Base-by-base conservation (phyloP, 2,113 vertebrate species). In the Aramus guarauna region DNA sequence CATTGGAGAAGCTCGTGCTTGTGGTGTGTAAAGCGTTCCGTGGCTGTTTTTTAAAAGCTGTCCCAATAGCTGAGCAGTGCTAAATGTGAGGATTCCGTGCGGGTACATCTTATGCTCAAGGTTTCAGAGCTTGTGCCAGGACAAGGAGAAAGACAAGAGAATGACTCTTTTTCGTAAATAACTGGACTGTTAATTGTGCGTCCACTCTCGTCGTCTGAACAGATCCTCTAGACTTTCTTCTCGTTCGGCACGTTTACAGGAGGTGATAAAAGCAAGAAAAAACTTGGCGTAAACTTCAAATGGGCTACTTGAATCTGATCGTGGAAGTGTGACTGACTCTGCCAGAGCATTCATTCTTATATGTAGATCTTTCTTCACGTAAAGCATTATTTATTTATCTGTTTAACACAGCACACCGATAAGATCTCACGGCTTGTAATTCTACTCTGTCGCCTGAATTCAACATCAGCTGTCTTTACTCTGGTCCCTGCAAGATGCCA, bases 401-500 rank as follows among this genome's bases (percentile, higher is more conserved):
- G 48, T 90, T 62, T 67, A 48, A 26, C 1, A 23, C 91, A 92
- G 87, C 64, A 23, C 87, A 9, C 72, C 15, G 64, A 16, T 32
- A 64, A 55, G 86, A 48, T 92, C 37, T 1, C 62, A 14, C 69
- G 37, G 77, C 77, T 88, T 59, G 66, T 84, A 39, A 9, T 52
- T 63, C 48, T 72, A 6, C 77, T 2, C 56, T 58, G 39, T n/a
- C n/a, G 32, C 67, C 36, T 30, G 94, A 92, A 52, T 88, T 89
- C 55, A 41, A 29, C 83, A 32, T 60, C 60, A 34, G 47, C 93
- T 56, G 64, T 24, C 89, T 96, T 89, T 94, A 92, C 67, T 64
- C 84, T 76, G 96, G 81, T 67, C 71, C 68, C 86, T 98, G 98
- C 98, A 99, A 97, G 97, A 99, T 99, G 99, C 99, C 99, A 86